Conservation (phyloP, 2,888 invertebrate species). For the Ischnus inquisitorius region DNA sequence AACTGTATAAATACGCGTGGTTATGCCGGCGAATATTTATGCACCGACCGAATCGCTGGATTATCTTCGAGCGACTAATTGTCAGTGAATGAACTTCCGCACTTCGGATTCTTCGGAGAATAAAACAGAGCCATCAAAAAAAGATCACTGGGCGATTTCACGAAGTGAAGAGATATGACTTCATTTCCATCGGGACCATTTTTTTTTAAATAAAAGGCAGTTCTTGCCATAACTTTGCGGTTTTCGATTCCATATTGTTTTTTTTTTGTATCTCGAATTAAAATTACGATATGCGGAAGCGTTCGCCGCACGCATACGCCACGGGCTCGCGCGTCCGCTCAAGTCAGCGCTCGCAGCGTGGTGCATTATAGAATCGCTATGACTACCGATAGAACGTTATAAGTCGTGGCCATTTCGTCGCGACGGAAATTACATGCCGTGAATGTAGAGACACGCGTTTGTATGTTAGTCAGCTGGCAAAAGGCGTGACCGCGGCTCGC, state of each 20-base stretch:
- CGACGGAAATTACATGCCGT: constrained; percentile 52
- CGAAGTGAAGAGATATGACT: not conserved
- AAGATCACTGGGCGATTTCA: no score
- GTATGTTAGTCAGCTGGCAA: constrained; percentile 72
- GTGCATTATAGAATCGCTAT: constrained; percentile 27
- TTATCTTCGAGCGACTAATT: not conserved
- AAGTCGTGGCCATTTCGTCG: constrained; percentile 42
- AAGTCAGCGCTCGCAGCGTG: constrained; percentile 31
- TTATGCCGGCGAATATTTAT: not conserved
- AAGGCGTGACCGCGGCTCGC: constrained; percentile 69
- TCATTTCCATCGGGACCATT: constrained; percentile 28
- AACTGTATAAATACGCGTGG: not conserved
- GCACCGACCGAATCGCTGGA: not conserved
- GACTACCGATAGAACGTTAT: constrained; percentile 55
- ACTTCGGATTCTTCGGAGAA: not conserved
- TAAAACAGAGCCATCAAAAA: no score
- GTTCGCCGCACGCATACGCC: not conserved
- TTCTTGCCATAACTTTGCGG: constrained; percentile 33
- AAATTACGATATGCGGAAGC: constrained; percentile 47
- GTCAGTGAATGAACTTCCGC: not conserved
- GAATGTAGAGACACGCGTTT: constrained; percentile 55
- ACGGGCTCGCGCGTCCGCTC: constrained; percentile 18
- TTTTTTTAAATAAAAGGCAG: not conserved
- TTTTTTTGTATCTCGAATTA: not conserved
- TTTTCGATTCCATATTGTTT: not conserved